These are phyloP conservation scores for Hypotaenidia philippensis DNA, from an alignment of 2,797 vertebrate species.

Conservation along the genomic window DNA sequence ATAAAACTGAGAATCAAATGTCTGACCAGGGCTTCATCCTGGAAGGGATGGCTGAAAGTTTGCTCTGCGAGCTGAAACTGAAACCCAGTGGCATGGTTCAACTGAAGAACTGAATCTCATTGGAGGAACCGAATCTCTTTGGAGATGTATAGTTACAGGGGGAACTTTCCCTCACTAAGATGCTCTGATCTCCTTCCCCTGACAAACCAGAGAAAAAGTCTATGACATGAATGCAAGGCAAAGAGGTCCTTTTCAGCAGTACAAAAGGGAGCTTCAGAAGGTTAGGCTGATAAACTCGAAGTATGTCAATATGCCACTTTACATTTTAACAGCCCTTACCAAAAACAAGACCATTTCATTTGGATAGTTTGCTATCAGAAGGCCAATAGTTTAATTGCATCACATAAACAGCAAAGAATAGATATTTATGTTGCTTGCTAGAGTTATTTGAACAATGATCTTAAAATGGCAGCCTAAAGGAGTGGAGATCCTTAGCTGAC, in stretches of 20 bases:
- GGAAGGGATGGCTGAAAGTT: neutral
- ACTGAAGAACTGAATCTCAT: neutral
- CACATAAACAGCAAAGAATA: neutral
- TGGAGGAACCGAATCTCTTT: neutral
- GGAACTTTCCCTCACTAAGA: neutral
- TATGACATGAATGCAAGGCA: neutral
- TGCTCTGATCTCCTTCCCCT: neutral
- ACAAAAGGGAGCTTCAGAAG: neutral
- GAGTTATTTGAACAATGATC: neutral
- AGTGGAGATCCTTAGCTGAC: neutral
- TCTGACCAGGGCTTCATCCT: slow-evolving; percentile 32
- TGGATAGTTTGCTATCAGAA: slow-evolving; percentile 2
- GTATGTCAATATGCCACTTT: neutral
- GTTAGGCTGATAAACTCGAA: slow-evolving; percentile 4
- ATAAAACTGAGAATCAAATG: slow-evolving; percentile 23
- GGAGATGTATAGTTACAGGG: neutral
- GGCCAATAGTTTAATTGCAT: slow-evolving; percentile 15
- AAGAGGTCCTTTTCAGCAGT: neutral
- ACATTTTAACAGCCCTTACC: slow-evolving; percentile 31
- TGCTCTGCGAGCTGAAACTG: slow-evolving; percentile 16
- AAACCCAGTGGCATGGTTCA: neutral
- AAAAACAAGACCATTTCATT: slow-evolving; percentile 25
- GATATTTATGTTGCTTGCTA: neutral
- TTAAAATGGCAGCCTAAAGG: neutral
- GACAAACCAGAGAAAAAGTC: neutral